Evolutionary conservation across 2,113 vertebrate species (phyloP), one percentile per base, ranked within the genome.

Genomic region (Neopipo cinnamomea): DNA sequence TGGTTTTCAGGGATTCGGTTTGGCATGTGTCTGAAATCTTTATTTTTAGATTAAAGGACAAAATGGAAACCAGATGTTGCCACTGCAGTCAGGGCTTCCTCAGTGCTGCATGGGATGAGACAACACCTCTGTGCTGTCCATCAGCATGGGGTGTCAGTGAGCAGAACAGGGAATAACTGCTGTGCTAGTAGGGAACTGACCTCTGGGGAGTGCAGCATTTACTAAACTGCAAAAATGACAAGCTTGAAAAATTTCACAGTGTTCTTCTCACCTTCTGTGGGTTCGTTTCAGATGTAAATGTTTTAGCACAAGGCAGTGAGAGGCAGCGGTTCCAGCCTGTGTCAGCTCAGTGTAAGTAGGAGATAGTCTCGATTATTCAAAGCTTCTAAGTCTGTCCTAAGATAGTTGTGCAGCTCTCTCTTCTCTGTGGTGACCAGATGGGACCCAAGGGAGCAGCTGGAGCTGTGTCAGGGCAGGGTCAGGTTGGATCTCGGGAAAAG

Each of bases 21-120:
- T 97, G 95, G 85, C 96, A 91, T 59, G n/a, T 89, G 72, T 93
- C 88, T 97, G 74, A 35, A 61, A 47, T 85, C 84, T 96, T 96
- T 97, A 95, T 93, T 97, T 97, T 97, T 95, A 97, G 95, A 96
- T 96, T 76, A 93, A 95, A 85, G 91, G 85, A 35, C 85, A 70
- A 58, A 96, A 92, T 95, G 94, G 94, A 96, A 97, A 97, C 92
- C 96, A 97, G 96, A 97, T 97, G 85, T 97, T 87, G 85, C 87
- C 86, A 2, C 70, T 46, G 21, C 72, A 82, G 61, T 44, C 62
- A 37, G 66, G 91, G 46, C 71, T 89, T 85, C 66, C 86, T 86
- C 55, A 39, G 3, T 27, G 79, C 59, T 93, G 91, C 77, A 25
- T 70, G 49, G 80, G 41, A 33, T 50, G 49, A 47, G 62, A 49